Evolutionary conservation across 2,888 invertebrate genomes (phyloP), one percentile per base, ranked within the genome.

Genomic region (Amaurobius ferox): DNA sequence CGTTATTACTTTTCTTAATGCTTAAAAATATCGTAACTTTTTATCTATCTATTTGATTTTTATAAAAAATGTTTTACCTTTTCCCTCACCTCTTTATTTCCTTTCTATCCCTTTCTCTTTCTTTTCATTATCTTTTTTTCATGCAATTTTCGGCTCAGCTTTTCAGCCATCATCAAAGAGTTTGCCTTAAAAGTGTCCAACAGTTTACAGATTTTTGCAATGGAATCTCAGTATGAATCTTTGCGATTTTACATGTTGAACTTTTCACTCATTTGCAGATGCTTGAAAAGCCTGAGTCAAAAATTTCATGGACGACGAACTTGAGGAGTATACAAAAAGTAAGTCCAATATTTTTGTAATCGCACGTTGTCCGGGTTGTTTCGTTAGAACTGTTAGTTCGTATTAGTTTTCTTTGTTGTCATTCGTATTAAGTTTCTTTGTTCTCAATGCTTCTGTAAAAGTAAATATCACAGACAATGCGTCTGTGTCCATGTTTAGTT

Each of bases 261-360:
- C n/a, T 40, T 68, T 68, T 35, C 68, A 68, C 35, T 68, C 68
- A 68, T 23, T 68, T 68, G 32, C 68, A 68, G 68, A 68, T 68
- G 68, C 68, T 35, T 68, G 68, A 68, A 68, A 68, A 23, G 55
- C 68, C 28, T 39, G 35, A 28, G 40, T 23, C 68, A 28, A 23
- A 68, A 32, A 32, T 35, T 35, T 32, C 32, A 16, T 13, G 40
- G 40, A 40, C 7, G n/a, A 26, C 39, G 28, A 28, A 28, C 16
- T 35, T 28, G 32, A 7, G 68, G 68, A 28, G 28, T 68, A 19
- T 28, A 11, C 68, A 40, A 68, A 40, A 68, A 68, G 68, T 68
- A 68, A 68, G 68, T 68, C 68, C 16, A 32, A 26, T 40, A 35
- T 39, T 68, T 68, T 68, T 68, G 40, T 68, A 68, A 68, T 68